These are phyloP conservation scores for Nannospalax galili DNA, from an alignment of 2,113 vertebrate genomes.

Conservation along the genomic window DNA sequence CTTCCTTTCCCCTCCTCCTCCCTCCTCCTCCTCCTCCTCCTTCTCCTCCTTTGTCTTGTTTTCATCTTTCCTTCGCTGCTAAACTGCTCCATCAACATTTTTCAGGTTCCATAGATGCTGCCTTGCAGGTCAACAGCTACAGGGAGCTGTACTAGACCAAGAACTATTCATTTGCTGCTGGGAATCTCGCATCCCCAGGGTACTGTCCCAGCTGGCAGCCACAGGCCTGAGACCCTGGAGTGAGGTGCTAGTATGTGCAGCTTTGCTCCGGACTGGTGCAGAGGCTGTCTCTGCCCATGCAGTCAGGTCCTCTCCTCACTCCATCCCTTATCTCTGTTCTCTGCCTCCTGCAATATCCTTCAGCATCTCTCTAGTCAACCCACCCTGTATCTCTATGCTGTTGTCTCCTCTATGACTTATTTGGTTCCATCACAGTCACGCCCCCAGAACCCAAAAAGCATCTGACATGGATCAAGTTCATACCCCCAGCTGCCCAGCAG, in stretches of 20 bases:
- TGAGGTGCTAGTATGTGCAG: fast-evolving
- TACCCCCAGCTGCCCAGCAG: not conserved
- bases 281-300: too few relatives aligned
- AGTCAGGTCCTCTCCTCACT: fast-evolving
- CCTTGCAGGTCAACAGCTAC: constrained; percentile 9
- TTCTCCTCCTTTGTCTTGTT: too few relatives aligned
- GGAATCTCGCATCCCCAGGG: constrained; percentile 70
- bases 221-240: not conserved
- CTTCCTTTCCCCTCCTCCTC: too few relatives aligned
- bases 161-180: constrained; percentile 77
- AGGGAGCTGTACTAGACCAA: not conserved
- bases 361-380: not conserved
- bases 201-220: not conserved
- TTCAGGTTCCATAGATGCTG: constrained; percentile 11
- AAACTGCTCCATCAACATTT: not conserved
- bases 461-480: not conserved
- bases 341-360: not conserved
- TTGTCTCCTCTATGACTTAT: not conserved
- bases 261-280: not conserved
- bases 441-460: not conserved
- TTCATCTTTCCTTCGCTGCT: not conserved
- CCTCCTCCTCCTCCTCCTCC: too few relatives aligned
- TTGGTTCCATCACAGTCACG: not conserved
- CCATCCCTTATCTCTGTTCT: not conserved
- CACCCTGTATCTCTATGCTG: fast-evolving